phyloP scores from a whole-genome alignment of 1,140 invertebrate species.

The Drosophila jambulina region DNA sequence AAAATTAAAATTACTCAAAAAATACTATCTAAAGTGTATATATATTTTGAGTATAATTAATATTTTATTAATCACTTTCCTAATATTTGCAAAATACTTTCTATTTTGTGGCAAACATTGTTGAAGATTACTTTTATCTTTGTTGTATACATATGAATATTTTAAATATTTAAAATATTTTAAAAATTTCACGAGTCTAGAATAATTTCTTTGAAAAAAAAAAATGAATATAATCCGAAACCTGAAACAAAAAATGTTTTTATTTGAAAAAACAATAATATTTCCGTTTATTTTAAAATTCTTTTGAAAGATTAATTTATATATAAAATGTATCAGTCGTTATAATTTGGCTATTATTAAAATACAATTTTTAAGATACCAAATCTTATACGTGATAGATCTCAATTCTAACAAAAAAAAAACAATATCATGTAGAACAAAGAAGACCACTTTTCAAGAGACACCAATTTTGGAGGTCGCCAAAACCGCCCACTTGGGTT shows the following conservation, averaged over 20 bases:
- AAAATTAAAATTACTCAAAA: not conserved
- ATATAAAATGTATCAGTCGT: not conserved
- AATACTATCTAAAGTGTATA: not conserved
- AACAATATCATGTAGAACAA: slow-evolving; percentile 4
- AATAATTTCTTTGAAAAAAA: no score
- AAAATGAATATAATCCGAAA: no score
- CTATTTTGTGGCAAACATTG: no score
- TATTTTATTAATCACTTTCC: not conserved
- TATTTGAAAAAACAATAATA: not conserved
- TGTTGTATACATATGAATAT: not conserved
- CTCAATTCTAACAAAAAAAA: not conserved
- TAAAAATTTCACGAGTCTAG: no score
- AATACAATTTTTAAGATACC: not conserved
- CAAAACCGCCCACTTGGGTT: slow-evolving; percentile 29
- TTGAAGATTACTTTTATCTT: not conserved
- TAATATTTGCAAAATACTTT: not conserved
- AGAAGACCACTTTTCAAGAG: slow-evolving; percentile 6
- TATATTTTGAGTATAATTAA: no score
- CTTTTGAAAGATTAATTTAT: not conserved
- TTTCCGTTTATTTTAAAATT: not conserved
- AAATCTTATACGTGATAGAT: not conserved
- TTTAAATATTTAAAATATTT: no score
- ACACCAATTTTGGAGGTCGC: slow-evolving; percentile 35
- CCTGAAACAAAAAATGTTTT: not conserved
- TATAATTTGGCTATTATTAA: not conserved